Evolutionary conservation across 2,113 vertebrate genomes (phyloP).

Genomic region (rat (Rattus norvegicus)): DNA sequence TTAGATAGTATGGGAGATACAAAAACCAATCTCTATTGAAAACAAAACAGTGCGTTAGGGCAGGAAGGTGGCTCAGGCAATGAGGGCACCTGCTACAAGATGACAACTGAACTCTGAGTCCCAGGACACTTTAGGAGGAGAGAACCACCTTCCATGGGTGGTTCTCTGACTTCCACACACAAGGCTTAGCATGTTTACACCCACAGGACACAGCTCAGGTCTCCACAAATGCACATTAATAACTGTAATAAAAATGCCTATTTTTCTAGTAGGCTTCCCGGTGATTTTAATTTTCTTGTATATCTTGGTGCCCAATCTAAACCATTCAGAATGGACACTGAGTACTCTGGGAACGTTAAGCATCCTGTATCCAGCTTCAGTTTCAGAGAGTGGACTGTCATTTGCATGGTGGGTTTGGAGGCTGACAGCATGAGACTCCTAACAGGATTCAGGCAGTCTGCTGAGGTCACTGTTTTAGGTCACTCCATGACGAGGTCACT

Average conservation of each 20-base stretch:
- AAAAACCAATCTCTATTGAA: constrained; percentile 11
- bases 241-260: background rate
- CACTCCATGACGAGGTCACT: too few species aligned
- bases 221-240: too few species aligned
- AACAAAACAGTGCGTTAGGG: background rate
- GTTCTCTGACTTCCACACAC: background rate
- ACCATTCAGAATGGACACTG: background rate
- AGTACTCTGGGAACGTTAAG: background rate
- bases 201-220: too few species aligned
- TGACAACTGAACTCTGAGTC: too few species aligned
- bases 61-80: background rate
- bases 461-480: too few species aligned
- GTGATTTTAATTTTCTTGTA: constrained; percentile 6
- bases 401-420: background rate
- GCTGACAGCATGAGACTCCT: rapidly evolving
- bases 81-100: background rate
- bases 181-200: background rate
- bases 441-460: background rate
- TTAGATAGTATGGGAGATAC: background rate
- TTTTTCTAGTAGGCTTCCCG: background rate
- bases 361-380: background rate
- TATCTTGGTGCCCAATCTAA: background rate
- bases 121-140: background rate
- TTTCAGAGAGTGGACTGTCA: background rate
- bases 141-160: background rate